Evolutionary conservation across 2,113 vertebrate genomes (phyloP).

Genomic region (Dascyllus trimaculatus): DNA sequence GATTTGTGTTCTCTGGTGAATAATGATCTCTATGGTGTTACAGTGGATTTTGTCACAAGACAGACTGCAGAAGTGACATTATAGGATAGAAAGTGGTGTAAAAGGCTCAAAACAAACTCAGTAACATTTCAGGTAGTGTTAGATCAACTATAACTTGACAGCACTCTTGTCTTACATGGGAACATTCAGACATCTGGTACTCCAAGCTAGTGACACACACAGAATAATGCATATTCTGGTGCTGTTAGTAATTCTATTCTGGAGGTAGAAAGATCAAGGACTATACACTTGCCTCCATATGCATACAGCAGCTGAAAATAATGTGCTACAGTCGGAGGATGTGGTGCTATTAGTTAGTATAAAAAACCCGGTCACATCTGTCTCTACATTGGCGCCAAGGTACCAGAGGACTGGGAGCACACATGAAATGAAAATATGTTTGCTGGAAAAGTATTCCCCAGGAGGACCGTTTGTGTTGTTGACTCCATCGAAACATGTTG

Average conservation of each 20-base stretch:
- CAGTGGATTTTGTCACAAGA: slow-evolving; percentile 1
- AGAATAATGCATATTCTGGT: background rate
- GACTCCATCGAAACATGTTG: background rate
- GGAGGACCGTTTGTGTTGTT: slow-evolving; percentile 2
- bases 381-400: background rate
- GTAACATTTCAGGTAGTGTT: background rate
- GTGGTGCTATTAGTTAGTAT: slow-evolving; percentile 37
- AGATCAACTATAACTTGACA: background rate
- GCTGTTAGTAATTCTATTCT: background rate
- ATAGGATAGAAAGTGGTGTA: background rate
- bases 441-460: slow-evolving; percentile 8
- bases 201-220: background rate
- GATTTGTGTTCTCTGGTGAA: background rate
- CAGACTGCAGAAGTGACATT: background rate
- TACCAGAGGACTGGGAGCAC: background rate
- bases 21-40: background rate
- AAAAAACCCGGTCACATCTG: background rate
- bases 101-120: slow-evolving; percentile 12
- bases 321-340: background rate
- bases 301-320: background rate
- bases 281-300: background rate
- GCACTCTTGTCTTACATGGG: background rate
- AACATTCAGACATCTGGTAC: background rate
- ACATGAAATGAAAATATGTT: background rate
- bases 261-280: background rate